A percentile compares a stretch with the other conserved stretches of the same genome.
Conservation (phyloP, 2,797 vertebrate species). For the Cossypha polioptera region DNA sequence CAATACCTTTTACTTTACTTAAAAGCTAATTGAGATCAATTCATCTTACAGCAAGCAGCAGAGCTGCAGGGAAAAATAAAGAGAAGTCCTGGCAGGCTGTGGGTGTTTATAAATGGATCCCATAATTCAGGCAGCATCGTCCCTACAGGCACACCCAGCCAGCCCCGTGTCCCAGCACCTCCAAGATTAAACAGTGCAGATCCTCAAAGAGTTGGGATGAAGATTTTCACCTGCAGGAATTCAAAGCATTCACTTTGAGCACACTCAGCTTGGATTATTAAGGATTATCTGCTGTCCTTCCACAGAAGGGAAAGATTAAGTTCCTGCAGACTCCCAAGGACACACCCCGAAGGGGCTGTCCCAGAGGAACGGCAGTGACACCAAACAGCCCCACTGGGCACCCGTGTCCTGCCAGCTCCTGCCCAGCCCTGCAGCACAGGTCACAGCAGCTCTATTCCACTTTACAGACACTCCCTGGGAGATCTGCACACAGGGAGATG, state of each 20-base stretch:
- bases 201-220: neutral
- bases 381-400: neutral
- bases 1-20: neutral
- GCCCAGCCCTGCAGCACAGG: neutral
- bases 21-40: neutral
- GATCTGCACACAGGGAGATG: neutral
- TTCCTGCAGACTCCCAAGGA: neutral
- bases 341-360: accelerated
- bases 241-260: neutral
- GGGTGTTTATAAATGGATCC: neutral
- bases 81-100: neutral
- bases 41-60: neutral
- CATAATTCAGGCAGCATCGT: neutral
- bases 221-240: neutral
- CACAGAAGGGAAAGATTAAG: neutral
- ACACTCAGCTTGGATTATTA: neutral
- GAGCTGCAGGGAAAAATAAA: neutral
- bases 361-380: neutral
- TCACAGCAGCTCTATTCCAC: neutral
- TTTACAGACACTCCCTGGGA: neutral
- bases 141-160: neutral
- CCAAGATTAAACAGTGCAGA: accelerated
- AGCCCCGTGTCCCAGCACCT: accelerated
- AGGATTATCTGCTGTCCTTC: neutral
- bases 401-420: neutral